Percentiles rank a stretch among this genome's conserved stretches.
Conservation (phyloP, 2,113 vertebrate species). For the Mobula birostris region DNA sequence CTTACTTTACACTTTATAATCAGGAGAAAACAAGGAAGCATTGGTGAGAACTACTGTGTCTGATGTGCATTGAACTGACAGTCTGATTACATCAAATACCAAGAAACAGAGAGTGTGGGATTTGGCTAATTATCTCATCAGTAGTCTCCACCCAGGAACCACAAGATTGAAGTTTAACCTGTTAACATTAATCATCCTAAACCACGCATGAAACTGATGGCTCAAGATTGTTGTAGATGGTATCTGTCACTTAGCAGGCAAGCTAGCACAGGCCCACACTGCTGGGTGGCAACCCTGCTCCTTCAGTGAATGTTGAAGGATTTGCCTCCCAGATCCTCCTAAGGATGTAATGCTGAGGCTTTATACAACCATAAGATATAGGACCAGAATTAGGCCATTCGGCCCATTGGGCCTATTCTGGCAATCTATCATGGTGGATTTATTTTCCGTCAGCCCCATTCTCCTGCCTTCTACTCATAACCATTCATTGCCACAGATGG, state of each 20-base stretch:
- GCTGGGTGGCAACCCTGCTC: background rate
- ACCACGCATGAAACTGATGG: background rate
- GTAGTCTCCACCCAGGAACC: background rate
- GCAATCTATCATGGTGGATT: no score
- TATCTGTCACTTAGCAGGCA: background rate
- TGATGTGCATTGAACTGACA: background rate
- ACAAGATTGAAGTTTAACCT: constrained; percentile 6
- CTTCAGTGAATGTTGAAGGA: background rate
- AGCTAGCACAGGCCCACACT: background rate
- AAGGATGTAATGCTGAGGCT: no score
- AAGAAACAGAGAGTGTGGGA: background rate
- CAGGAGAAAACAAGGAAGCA: no score
- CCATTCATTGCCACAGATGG: no score
- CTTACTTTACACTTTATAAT: background rate
- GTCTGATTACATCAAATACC: background rate
- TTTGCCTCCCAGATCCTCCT: no score
- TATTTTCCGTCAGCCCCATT: no score
- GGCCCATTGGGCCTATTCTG: no score
- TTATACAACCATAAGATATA: no score
- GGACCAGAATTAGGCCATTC: no score
- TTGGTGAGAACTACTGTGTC: no score
- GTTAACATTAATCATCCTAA: background rate
- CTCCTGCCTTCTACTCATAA: no score
- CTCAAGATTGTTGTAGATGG: background rate
- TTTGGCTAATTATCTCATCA: background rate